Conservation (phyloP, 2,888 invertebrate species). For the Lampropteryx suffumata region DNA sequence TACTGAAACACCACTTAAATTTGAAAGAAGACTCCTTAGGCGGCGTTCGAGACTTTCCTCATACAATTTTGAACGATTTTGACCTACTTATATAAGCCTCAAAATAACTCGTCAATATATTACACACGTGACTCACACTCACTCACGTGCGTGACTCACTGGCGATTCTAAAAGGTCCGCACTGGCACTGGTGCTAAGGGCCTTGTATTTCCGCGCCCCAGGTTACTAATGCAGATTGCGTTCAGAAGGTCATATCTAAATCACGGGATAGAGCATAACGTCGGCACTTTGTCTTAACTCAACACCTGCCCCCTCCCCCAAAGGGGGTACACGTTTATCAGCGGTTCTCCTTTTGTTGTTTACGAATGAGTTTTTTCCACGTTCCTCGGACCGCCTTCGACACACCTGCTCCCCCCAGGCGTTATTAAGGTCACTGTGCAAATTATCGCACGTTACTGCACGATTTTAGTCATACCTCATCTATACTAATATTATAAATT, state of each 20-base stretch:
- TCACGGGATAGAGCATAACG: conserved; percentile 72
- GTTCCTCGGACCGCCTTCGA: conserved; percentile 62
- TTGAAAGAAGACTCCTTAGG: too few relatives aligned
- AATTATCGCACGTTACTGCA: background rate
- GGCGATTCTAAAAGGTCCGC: background rate
- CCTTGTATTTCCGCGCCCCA: conserved; percentile 36
- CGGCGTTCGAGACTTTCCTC: too few relatives aligned
- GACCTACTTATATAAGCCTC: too few relatives aligned
- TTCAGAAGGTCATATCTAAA: conserved; percentile 78
- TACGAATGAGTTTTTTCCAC: conserved; percentile 76
- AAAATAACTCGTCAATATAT: too few relatives aligned
- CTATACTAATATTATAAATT: too few relatives aligned
- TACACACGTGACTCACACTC: too few relatives aligned
- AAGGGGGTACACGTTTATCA: conserved; percentile 43
- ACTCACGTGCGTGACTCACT: background rate
- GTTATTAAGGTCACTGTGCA: conserved; percentile 29
- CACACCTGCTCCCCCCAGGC: conserved; percentile 67
- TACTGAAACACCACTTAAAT: too few relatives aligned
- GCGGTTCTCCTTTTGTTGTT: conserved; percentile 73
- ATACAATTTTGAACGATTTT: too few relatives aligned
- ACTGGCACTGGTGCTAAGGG: background rate
- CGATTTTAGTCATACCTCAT: too few relatives aligned
- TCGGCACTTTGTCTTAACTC: conserved; percentile 74
- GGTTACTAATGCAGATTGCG: conserved; percentile 75
- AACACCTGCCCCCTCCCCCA: conserved; percentile 61